Evolutionary conservation across 1,140 invertebrate genomes (phyloP).

Genomic region (Drosophila orosa): DNA sequence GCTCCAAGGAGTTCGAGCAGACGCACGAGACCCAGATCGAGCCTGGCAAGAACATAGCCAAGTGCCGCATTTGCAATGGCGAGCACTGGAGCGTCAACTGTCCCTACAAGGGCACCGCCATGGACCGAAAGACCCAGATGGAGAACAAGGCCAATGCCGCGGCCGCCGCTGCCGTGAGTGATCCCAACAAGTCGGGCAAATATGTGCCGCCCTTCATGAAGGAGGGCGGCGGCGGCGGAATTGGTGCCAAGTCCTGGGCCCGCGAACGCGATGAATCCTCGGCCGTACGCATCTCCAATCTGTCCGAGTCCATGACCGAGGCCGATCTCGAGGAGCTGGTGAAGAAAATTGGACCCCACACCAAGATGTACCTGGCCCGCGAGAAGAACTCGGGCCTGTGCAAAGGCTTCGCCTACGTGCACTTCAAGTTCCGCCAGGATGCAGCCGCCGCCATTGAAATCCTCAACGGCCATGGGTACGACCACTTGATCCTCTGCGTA

Average conservation of each 20-base stretch:
- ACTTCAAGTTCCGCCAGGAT: slow-evolving; percentile 95
- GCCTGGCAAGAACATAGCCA: slow-evolving; percentile 89
- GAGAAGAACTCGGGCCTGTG: slow-evolving; percentile 92
- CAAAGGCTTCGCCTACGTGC: slow-evolving; percentile 98
- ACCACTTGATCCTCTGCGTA: slow-evolving; percentile 98
- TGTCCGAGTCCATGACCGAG: slow-evolving; percentile 98
- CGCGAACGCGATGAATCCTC: slow-evolving; percentile 91
- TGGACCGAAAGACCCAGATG: slow-evolving; percentile 86
- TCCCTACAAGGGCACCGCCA: slow-evolving; percentile 96
- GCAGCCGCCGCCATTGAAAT: slow-evolving; percentile 96
- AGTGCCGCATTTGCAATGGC: slow-evolving; percentile 97
- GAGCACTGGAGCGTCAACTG: slow-evolving; percentile 99
- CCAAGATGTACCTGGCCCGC: slow-evolving; percentile 94
- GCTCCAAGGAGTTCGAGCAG: slow-evolving; percentile 93
- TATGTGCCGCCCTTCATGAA: slow-evolving; percentile 95
- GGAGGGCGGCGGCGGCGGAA: slow-evolving; percentile 88
- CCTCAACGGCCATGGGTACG: slow-evolving; percentile 98
- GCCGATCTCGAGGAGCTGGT: slow-evolving; percentile 98
- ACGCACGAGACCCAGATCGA: slow-evolving; percentile 89
- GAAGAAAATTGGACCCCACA: slow-evolving; percentile 85
- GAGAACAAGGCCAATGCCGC: slow-evolving; percentile 73
- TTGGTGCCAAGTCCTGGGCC: slow-evolving; percentile 75
- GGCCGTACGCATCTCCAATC: slow-evolving; percentile 98
- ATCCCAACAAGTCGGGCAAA: slow-evolving; percentile 86
- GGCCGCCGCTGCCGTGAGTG: slow-evolving; percentile 59